Conservation (phyloP, 2,888 invertebrate species). For the Orthosia cruda region DNA sequence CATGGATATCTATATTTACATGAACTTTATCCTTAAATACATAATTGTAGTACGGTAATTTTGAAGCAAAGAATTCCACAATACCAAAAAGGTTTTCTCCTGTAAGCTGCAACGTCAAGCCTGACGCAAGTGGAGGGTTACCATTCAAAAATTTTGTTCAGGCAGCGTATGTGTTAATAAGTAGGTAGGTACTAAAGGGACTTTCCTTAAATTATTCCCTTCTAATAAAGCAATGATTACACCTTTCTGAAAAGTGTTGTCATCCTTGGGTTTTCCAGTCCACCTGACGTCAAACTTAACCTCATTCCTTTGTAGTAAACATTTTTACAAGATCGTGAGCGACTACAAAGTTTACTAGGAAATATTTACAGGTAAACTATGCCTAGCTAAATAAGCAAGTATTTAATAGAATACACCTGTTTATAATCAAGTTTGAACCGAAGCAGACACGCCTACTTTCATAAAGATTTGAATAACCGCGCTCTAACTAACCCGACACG, state of each 20-base stretch:
- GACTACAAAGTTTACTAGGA: conserved; percentile 4
- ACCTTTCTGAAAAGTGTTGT: conserved; percentile 36
- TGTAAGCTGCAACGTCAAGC: neutral
- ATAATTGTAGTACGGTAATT: neutral
- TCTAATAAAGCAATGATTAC: conserved; percentile 10
- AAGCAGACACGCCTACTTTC: neutral
- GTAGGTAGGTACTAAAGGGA: neutral
- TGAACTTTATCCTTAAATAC: conserved; percentile 1
- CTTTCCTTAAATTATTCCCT: conserved; percentile 14
- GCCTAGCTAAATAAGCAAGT: conserved; percentile 19
- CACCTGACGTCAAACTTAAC: conserved; percentile 47
- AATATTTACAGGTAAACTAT: conserved; percentile 14
- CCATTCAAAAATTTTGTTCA: neutral
- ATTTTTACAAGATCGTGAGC: conserved; percentile 7
- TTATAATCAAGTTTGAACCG: conserved; percentile 21
- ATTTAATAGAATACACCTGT: conserved; percentile 16
- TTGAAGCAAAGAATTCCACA: neutral
- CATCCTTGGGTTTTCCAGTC: conserved; percentile 29
- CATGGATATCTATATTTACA: neutral
- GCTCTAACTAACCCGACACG: too few relatives aligned
- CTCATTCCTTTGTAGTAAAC: conserved; percentile 12
- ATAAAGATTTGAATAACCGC: neutral
- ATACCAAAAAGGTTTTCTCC: neutral
- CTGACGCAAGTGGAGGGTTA: neutral
- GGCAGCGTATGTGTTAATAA: neutral